Conservation (phyloP, 2,797 vertebrate genomes). For the Kryptolebias ocellatus region DNA sequence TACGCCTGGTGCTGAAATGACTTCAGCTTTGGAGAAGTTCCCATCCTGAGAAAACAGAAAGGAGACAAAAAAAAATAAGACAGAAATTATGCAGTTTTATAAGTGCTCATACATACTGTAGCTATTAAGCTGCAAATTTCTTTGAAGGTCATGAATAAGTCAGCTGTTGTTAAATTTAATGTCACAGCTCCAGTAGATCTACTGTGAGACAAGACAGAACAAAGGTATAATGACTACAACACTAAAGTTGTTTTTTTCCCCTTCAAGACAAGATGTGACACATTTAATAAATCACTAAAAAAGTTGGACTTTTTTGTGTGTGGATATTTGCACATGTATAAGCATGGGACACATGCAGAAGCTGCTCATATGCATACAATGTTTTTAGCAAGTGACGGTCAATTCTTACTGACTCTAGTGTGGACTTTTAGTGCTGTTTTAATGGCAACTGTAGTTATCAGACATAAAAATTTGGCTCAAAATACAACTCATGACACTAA, state of each 20-base stretch:
- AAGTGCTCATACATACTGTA: slow-evolving; percentile 15
- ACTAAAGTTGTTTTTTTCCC: background rate
- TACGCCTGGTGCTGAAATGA: slow-evolving; percentile 47
- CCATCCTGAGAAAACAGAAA: slow-evolving; percentile 82
- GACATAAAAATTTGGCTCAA: too few relatives aligned
- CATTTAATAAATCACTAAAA: too few relatives aligned
- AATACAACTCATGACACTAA: too few relatives aligned
- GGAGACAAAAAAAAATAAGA: background rate
- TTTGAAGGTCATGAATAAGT: slow-evolving; percentile 11
- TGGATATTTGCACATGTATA: background rate
- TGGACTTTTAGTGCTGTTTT: too few relatives aligned
- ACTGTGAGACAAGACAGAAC: background rate
- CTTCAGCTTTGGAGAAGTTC: slow-evolving; percentile 80
- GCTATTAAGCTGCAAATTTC: background rate
- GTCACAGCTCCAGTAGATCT: background rate
- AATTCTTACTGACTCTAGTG: too few relatives aligned
- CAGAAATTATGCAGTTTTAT: slow-evolving; percentile 12
- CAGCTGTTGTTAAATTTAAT: background rate
- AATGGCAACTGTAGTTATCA: too few relatives aligned
- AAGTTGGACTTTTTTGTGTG: too few relatives aligned
- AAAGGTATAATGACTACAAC: background rate
- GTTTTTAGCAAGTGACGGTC: background rate
- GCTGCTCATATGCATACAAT: background rate
- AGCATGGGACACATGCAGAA: background rate
- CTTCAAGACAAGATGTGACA: background rate